phyloP scores from a whole-genome alignment of 2,888 invertebrate genomes.

The Mechanitis messenoides region DNA sequence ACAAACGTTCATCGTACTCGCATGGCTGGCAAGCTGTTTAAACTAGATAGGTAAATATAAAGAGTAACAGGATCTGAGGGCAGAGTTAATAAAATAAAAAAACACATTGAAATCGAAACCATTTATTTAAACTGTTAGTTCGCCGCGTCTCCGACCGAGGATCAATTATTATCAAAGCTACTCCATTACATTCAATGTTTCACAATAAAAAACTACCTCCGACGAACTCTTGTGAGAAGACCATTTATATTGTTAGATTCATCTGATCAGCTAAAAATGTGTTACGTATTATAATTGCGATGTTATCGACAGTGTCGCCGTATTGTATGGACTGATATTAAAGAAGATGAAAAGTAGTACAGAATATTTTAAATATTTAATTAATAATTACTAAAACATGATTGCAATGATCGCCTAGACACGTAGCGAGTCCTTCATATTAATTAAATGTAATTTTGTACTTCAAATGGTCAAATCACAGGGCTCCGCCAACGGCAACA shows the following conservation, averaged over 20 bases:
- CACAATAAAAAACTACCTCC: slow-evolving; percentile 52
- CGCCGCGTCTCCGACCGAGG: slow-evolving; percentile 27
- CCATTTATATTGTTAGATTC: slow-evolving; percentile 21
- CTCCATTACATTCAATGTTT: slow-evolving; percentile 47
- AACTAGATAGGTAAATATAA: no score
- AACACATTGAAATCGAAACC: slow-evolving; percentile 52
- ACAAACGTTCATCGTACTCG: background rate
- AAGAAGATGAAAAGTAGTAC: no score
- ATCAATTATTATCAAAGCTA: slow-evolving; percentile 58
- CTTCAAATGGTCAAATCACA: slow-evolving; percentile 30
- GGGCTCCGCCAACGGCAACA: slow-evolving; percentile 26
- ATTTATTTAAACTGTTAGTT: slow-evolving; percentile 48
- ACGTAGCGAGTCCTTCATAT: slow-evolving; percentile 15
- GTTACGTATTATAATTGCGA: background rate
- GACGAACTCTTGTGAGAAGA: slow-evolving; percentile 42
- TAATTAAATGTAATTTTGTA: slow-evolving; percentile 7
- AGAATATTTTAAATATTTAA: no score
- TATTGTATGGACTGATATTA: no score
- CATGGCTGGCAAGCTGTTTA: no score
- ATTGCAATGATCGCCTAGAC: slow-evolving; percentile 18
- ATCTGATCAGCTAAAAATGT: background rate
- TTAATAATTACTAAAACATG: background rate
- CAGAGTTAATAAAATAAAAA: slow-evolving; percentile 33
- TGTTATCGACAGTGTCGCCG: background rate
- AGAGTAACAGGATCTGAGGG: no score